Conservation (phyloP, 2,113 vertebrate genomes). For the Leucosticte australis region DNA sequence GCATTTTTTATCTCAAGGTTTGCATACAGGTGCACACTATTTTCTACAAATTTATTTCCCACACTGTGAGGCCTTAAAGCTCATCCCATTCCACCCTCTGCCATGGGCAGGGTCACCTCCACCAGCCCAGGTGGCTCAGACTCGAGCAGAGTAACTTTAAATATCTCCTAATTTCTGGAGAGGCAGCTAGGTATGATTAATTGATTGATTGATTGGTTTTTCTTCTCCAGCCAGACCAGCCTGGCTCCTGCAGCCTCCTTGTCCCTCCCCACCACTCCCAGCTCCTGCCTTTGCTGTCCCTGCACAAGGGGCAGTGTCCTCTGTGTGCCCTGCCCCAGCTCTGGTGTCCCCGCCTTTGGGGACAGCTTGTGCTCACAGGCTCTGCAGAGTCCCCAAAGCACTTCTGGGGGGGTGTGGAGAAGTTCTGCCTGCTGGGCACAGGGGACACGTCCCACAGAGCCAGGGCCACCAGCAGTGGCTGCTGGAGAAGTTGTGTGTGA, state of each 20-base stretch:
- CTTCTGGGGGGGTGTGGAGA: rapidly evolving
- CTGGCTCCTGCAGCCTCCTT: neutral
- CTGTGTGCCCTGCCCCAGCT: neutral
- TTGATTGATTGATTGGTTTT: neutral
- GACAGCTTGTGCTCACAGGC: neutral
- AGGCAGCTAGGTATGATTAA: rapidly evolving
- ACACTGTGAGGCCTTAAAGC: neutral
- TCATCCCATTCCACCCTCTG: neutral
- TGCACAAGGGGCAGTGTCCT: neutral
- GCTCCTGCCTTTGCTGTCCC: neutral
- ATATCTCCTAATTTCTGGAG: neutral
- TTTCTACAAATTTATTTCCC: neutral
- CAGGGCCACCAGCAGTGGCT: neutral
- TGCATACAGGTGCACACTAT: neutral
- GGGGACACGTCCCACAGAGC: neutral
- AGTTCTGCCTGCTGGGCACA: neutral
- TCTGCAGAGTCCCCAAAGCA: neutral
- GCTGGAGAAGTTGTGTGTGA: neutral
- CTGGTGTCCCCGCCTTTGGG: neutral
- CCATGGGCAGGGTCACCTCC: neutral
- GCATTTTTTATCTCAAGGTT: neutral
- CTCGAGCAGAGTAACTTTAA: rapidly evolving
- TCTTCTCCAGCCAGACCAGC: neutral
- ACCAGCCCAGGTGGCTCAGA: neutral
- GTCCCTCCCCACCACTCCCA: neutral